Evolutionary conservation across 2,888 invertebrate species (phyloP), one percentile per base, ranked within the genome.

Genomic region (Camponotus fellah): DNA sequence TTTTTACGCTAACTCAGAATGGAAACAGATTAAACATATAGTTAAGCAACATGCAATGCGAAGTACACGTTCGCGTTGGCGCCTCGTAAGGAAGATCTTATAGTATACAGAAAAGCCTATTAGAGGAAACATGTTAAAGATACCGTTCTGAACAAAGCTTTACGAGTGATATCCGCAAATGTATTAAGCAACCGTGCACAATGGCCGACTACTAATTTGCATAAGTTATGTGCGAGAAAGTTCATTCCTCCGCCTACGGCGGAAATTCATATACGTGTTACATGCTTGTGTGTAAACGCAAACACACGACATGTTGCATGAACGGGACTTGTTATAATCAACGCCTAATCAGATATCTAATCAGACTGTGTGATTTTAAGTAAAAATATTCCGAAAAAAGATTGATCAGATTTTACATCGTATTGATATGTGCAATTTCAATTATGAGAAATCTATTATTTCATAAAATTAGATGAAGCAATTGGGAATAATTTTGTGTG

Each of bases 201-300:
- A 92, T 92, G 88, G 88, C 83, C 85, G 83, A 82, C 83, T 87
- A 88, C 83, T 87, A 89, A 92, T 93, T 92, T 92, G 91, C 92
- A 93, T 93, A 91, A 92, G 86, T 93, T 93, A 92, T 92, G 91
- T 87, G 74, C 90, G 91, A 91, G 93, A 92, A 92, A 93, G 91
- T 92, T 90, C 88, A 88, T 91, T 90, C 88, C 76, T 74, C 84
- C 89, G 90, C 90, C 91, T 82, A 91, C 91, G 83, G 80, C 62
- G 65, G 21, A 60, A 79, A 49, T 64, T 8, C 56, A 53, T 71
- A 26, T 26, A 26, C 26, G 17, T 21, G 62, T 66, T 53, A 2
- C 64, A n/a, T 37, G 21, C 17, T n/a, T 12, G 43, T 34, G 53
- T 43, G n/a, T 65, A 49, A 2, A 14, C n/a, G 26, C 26, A 34